Evolutionary conservation across 2,888 invertebrate species (phyloP), one percentile per base, ranked within the genome.

Genomic region (Strigamia maritima): DNA sequence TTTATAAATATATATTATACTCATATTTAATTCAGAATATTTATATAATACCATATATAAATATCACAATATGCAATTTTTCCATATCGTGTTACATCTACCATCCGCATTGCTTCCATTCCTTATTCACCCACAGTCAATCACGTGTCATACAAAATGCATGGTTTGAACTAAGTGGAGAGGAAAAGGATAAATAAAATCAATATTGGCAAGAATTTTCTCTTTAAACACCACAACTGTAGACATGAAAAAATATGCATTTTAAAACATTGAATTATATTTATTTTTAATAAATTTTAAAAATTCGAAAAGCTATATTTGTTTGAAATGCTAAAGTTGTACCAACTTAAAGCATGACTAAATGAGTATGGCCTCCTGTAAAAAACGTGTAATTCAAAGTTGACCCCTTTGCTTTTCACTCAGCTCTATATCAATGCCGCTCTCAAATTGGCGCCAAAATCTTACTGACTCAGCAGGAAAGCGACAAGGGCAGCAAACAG

Each of bases 121-220:
- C 14, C 70, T 70, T 28, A 70, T 70, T 70, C 70, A 14, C 70
- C 28, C 70, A 28, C 70, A 70, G 70, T 70, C 70, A 70, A 70
- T 70, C 70, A 70, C 70, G 70, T 26, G 70, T 70, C 70, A 70
- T 70, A 70, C 70, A 70, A 70, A 70, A 70, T 70, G 70, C 70
- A 70, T 70, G 70, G 70, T 70, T 70, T 70, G 70, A 70, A 70
- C 70, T 70, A 70, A 70, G 70, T 70, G 70, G 70, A 70, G 26
- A 70, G 70, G 70, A 70, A 70, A 70, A 70, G 70, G 70, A 70
- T 70, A 70, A 70, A 70, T 70, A 70, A 70, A 70, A 70, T 70
- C 70, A 70, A 70, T 70, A 70, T 28, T 14, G 70, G n/a, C 26
- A 70, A 26, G n/a, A 70, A 70, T 26, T 70, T 28, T 70, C 70